Evolutionary conservation across 2,113 vertebrate genomes (phyloP).

Genomic region (Perccottus glenii): DNA sequence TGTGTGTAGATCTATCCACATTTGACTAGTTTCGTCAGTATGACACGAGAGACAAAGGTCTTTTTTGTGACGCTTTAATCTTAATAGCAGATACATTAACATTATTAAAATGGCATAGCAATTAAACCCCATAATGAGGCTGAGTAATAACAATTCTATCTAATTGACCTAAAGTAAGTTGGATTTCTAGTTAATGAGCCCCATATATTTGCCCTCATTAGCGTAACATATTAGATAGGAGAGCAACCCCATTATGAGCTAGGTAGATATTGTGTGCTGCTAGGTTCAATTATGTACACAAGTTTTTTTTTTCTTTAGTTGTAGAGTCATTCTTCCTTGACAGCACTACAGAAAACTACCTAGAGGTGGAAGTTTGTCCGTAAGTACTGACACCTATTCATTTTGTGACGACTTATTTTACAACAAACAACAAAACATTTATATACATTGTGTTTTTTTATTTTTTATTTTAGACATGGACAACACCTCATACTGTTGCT

Average conservation of each 20-base stretch:
- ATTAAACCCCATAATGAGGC: slow-evolving; percentile 63
- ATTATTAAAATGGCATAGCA: slow-evolving; percentile 60
- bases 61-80: slow-evolving; percentile 53
- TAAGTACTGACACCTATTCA: slow-evolving; percentile 75
- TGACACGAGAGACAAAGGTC: slow-evolving; percentile 12
- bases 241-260: slow-evolving; percentile 43
- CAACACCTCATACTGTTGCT: slow-evolving; percentile 90
- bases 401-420: background rate
- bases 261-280: slow-evolving; percentile 33
- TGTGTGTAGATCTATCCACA: too few relatives aligned
- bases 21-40: background rate
- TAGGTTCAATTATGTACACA: slow-evolving; percentile 16
- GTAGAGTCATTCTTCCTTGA: slow-evolving; percentile 93
- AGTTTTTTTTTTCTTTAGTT: slow-evolving; percentile 72
- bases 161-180: slow-evolving; percentile 67
- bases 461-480: slow-evolving; percentile 82
- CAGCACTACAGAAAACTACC: slow-evolving; percentile 83
- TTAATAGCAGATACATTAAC: slow-evolving; percentile 56
- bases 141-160: slow-evolving; percentile 62
- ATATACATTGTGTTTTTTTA: background rate
- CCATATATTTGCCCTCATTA: slow-evolving; percentile 67
- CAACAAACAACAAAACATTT: background rate
- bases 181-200: slow-evolving; percentile 61
- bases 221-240: slow-evolving; percentile 53
- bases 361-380: slow-evolving; percentile 94